A percentile compares a stretch with the other conserved stretches of the same genome.
These are phyloP conservation scores for Sinonovacula constricta DNA, from an alignment of 1,140 invertebrate genomes.

Conservation along the genomic window DNA sequence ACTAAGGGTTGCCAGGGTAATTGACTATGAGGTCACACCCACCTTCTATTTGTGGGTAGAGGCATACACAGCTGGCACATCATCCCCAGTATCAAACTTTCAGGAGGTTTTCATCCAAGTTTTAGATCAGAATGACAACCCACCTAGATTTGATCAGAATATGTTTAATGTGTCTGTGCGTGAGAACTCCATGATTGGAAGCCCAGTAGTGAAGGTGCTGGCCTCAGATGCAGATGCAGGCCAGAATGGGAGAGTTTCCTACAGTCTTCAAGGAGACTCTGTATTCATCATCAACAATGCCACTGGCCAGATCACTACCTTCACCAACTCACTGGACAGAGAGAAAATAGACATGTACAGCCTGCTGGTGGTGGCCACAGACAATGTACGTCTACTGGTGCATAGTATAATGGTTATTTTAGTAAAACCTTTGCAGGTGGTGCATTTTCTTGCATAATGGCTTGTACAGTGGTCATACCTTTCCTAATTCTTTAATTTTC, in stretches of 20 bases:
- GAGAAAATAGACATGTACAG: slow-evolving; percentile 92
- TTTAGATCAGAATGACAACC: slow-evolving; percentile 88
- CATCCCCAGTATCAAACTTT: slow-evolving; percentile 58
- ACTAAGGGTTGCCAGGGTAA: slow-evolving; percentile 86
- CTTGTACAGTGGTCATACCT: no score
- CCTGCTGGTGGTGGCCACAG: slow-evolving; percentile 90
- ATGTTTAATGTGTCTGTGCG: slow-evolving; percentile 91
- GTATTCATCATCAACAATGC: slow-evolving; percentile 88
- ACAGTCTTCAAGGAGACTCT: slow-evolving; percentile 83
- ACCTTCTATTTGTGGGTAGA: slow-evolving; percentile 95
- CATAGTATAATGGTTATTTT: no score
- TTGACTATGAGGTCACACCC: slow-evolving; percentile 93
- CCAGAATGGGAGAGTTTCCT: slow-evolving; percentile 89
- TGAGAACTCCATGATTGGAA: slow-evolving; percentile 83
- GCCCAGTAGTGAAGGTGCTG: slow-evolving; percentile 51
- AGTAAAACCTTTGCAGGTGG: no score
- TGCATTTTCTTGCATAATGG: no score
- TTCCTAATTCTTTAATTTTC: no score
- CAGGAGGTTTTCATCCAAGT: slow-evolving; percentile 64
- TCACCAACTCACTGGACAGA: slow-evolving; percentile 88
- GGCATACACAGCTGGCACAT: slow-evolving; percentile 84
- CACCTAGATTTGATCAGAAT: slow-evolving; percentile 88
- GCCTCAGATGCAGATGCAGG: slow-evolving; percentile 85
- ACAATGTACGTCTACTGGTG: slow-evolving; percentile 85
- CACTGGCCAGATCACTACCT: slow-evolving; percentile 90